phyloP scores from a whole-genome alignment of 2,888 invertebrate genomes.

The Microplitis deprimator region DNA sequence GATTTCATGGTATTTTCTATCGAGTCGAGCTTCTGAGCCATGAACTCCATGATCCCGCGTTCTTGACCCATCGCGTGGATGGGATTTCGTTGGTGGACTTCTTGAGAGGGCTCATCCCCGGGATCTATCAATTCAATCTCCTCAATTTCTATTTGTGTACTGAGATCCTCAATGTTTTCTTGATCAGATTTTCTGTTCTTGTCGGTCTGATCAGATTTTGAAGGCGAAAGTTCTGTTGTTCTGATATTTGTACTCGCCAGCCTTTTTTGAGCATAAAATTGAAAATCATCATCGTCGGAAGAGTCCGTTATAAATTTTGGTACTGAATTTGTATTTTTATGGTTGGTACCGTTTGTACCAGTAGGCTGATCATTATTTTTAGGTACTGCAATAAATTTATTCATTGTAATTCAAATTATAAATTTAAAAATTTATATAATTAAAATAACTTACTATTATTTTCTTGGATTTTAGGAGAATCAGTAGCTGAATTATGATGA shows the following conservation, averaged over 20 bases:
- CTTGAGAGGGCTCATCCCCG: background rate
- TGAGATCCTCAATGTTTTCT: background rate
- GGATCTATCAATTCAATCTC: background rate
- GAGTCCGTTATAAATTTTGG: too few species aligned
- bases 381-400: too few species aligned
- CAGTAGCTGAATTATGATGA: background rate
- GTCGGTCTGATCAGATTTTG: background rate
- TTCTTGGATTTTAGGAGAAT: background rate
- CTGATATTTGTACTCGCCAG: too few species aligned
- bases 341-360: too few species aligned
- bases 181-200: background rate
- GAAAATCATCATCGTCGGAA: too few species aligned
- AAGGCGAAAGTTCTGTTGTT: background rate
- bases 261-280: too few species aligned
- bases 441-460: background rate
- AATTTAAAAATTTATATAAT: background rate
- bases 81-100: background rate
- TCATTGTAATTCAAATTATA: too few species aligned
- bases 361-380: too few species aligned
- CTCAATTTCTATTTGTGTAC: background rate
- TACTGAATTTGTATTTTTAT: too few species aligned
- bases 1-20: background rate
- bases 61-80: background rate
- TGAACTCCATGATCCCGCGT: background rate
- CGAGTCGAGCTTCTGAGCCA: background rate